These are phyloP conservation scores for Petrocephalus schoutedeni DNA, from an alignment of 2,797 vertebrate genomes.

Conservation along the genomic window DNA sequence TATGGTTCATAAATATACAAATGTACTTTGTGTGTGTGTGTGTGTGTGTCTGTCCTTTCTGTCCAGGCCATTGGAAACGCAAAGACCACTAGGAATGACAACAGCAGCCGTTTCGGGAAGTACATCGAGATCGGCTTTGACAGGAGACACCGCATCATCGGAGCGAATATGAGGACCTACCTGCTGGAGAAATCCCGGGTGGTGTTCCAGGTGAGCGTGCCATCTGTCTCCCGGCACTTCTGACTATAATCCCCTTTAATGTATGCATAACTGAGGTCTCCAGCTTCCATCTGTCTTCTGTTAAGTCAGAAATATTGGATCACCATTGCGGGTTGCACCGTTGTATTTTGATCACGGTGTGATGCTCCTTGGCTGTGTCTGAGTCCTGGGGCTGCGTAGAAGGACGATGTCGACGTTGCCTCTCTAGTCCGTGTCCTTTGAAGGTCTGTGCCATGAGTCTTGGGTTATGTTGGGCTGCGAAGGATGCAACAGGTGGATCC, in stretches of 20 bases:
- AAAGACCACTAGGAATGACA: conserved; percentile 95
- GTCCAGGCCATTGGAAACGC: conserved; percentile 90
- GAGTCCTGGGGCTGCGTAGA: not conserved
- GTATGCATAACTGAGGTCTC: not conserved
- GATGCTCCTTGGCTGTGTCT: not conserved
- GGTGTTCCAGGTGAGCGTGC: conserved; percentile 87
- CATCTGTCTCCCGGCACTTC: not conserved
- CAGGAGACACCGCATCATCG: conserved; percentile 78
- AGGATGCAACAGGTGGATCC: not conserved
- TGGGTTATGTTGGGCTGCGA: not conserved
- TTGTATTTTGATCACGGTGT: not conserved
- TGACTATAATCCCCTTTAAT: not conserved
- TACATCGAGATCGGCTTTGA: conserved; percentile 97
- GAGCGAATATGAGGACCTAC: conserved; percentile 96
- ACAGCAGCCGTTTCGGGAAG: conserved; percentile 98
- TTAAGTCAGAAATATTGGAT: not conserved
- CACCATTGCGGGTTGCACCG: not conserved
- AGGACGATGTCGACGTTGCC: not conserved
- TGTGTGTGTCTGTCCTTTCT: not conserved
- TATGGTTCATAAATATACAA: not conserved
- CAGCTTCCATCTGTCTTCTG: not conserved
- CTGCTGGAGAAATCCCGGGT: conserved; percentile 95
- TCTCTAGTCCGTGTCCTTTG: not conserved
- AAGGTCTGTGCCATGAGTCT: not conserved
- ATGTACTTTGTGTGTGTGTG: not conserved